These are phyloP conservation scores for Ecdyonurus torrentis DNA, from an alignment of 2,888 invertebrate genomes.

Conservation along the genomic window DNA sequence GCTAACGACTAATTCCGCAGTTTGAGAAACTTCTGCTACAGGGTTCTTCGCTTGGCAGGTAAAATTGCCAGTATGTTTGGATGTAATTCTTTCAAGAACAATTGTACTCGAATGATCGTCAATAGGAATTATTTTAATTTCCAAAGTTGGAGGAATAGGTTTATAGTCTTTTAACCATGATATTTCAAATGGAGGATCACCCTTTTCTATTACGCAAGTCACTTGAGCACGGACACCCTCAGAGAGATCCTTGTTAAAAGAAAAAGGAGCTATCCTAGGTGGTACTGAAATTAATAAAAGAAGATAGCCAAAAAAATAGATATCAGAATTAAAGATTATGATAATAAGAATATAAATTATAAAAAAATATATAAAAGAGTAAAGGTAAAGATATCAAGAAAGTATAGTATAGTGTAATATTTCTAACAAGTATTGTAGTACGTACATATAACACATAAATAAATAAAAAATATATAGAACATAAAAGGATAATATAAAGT, in stretches of 20 bases:
- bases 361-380: slow-evolving; percentile 5
- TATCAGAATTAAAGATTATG: slow-evolving; percentile 6
- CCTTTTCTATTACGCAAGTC: slow-evolving; percentile 19
- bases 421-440: neutral
- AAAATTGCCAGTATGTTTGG: slow-evolving; percentile 21
- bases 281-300: slow-evolving; percentile 18
- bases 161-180: slow-evolving; percentile 22
- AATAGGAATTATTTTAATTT: slow-evolving; percentile 17
- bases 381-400: neutral
- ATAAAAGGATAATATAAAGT: neutral
- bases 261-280: slow-evolving; percentile 24
- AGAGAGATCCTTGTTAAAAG: slow-evolving; percentile 22
- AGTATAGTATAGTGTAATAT: neutral
- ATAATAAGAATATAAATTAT: slow-evolving; percentile 6
- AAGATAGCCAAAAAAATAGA: slow-evolving; percentile 9
- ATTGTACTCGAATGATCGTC: slow-evolving; percentile 20
- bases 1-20: slow-evolving; percentile 25
- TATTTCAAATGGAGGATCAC: slow-evolving; percentile 26
- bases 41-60: slow-evolving; percentile 21
- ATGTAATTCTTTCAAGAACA: slow-evolving; percentile 20
- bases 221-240: slow-evolving; percentile 22
- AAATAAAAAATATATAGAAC: neutral
- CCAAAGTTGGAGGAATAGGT: slow-evolving; percentile 11
- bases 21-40: slow-evolving; percentile 19
- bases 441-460: neutral